Percentiles rank a stretch among this genome's conserved stretches.
Conservation (phyloP, 2,797 vertebrate genomes). For the Amniataba percoides region DNA sequence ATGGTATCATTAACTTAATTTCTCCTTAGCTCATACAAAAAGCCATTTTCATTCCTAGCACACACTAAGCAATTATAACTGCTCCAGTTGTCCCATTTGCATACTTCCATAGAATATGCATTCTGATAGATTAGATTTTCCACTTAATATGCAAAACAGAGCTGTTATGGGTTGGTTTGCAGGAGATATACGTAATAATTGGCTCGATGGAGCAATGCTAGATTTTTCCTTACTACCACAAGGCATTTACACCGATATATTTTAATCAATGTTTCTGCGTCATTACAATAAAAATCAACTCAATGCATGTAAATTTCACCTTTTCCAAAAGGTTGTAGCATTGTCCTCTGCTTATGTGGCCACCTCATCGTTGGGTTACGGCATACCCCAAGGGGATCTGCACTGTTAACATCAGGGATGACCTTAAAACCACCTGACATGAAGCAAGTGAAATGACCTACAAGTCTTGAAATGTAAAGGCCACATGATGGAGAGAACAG, state of each 20-base stretch:
- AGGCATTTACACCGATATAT: constrained; percentile 11
- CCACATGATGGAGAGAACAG: constrained; percentile 4
- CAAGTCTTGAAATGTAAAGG: constrained; percentile 5
- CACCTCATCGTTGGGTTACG: constrained; percentile 11
- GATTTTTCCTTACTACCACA: constrained; percentile 27
- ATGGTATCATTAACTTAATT: constrained; percentile 80
- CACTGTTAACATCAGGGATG: constrained; percentile 22
- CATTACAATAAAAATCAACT: constrained; percentile 16
- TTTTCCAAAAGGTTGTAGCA: constrained; percentile 14
- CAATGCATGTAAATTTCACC: constrained; percentile 3
- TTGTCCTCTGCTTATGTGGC: constrained; percentile 8
- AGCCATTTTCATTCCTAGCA: constrained; percentile 69
- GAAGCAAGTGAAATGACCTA: not conserved
- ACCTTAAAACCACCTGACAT: constrained; percentile 37
- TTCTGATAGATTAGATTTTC: constrained; percentile 64
- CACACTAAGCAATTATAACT: constrained; percentile 69
- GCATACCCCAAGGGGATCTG: not conserved
- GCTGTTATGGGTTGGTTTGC: constrained; percentile 55
- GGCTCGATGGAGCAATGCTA: constrained; percentile 30
- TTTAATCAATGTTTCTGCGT: constrained; percentile 29
- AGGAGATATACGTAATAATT: constrained; percentile 54
- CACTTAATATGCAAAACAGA: constrained; percentile 68
- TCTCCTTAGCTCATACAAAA: constrained; percentile 68
- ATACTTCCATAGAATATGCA: constrained; percentile 63
- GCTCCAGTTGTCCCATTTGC: constrained; percentile 71